phyloP scores from a whole-genome alignment of 2,888 invertebrate species.

The Mantis religiosa region DNA sequence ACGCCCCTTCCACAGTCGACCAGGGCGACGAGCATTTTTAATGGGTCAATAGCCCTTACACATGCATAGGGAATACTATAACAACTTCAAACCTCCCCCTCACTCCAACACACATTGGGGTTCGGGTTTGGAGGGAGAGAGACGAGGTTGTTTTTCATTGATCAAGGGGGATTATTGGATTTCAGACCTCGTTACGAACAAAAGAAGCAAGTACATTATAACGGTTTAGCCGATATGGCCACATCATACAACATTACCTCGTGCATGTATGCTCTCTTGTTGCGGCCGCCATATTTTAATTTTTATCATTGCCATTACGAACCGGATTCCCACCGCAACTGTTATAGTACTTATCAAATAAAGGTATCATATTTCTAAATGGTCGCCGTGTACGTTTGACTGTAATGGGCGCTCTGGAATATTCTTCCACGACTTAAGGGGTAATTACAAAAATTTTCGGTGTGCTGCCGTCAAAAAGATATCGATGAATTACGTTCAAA shows the following conservation, averaged over 20 bases:
- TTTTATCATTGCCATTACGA: background rate
- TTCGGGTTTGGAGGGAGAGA: background rate
- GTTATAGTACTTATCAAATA: background rate
- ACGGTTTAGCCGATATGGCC: background rate
- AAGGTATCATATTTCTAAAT: background rate
- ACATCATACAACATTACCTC: background rate
- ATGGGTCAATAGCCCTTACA: constrained; percentile 22
- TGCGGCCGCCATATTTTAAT: background rate
- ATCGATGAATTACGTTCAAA: background rate
- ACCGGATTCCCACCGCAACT: background rate
- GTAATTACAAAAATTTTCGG: background rate
- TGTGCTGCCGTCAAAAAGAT: background rate
- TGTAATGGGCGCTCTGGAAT: background rate
- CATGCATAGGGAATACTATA: constrained; percentile 19
- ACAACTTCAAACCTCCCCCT: background rate
- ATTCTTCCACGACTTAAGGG: background rate
- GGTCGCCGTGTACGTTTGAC: background rate
- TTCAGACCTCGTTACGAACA: background rate
- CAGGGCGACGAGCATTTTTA: constrained; percentile 14
- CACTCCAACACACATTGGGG: background rate
- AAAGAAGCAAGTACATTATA: background rate
- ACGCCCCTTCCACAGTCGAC: background rate
- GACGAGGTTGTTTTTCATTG: background rate
- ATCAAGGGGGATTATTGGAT: constrained; percentile 5
- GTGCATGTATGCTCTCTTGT: background rate